Conservation (phyloP, 2,113 vertebrate genomes). For the Limanda limanda region DNA sequence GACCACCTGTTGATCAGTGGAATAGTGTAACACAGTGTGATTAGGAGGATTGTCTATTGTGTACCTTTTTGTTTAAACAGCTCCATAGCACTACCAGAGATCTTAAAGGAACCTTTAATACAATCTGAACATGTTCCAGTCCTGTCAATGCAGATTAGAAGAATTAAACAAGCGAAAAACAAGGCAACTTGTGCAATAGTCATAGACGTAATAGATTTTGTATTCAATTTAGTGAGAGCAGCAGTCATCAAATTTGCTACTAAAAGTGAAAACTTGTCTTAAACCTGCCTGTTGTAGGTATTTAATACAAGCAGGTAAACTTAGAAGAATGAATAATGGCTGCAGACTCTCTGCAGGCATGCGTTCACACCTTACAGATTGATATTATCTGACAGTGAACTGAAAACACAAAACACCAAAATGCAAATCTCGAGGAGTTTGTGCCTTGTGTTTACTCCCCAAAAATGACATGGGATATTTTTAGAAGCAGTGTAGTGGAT, state of each 20-base stretch:
- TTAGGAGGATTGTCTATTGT: background rate
- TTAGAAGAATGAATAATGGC: conserved; percentile 10
- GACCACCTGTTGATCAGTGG: background rate
- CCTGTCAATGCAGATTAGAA: too few relatives aligned
- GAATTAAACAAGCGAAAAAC: too few relatives aligned
- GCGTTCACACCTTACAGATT: background rate
- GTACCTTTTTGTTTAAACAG: too few relatives aligned
- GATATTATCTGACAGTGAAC: conserved; percentile 5
- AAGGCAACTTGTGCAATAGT: too few relatives aligned
- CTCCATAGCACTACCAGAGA: too few relatives aligned
- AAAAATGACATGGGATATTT: conserved; percentile 19
- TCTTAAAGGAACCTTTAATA: too few relatives aligned
- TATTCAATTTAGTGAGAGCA: too few relatives aligned
- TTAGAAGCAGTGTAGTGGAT: conserved; percentile 19
- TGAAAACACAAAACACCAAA: conserved; percentile 21
- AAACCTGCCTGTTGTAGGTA: background rate
- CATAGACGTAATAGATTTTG: background rate
- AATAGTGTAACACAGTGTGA: background rate
- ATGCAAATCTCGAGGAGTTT: background rate
- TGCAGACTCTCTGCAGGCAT: background rate
- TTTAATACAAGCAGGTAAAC: conserved; percentile 11
- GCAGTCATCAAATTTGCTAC: too few relatives aligned
- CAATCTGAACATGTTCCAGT: too few relatives aligned
- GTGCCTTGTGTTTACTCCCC: background rate
- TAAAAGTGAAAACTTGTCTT: too few relatives aligned